Base-by-base conservation (phyloP, 2,113 vertebrate species). In the Cynocephalus volans region DNA sequence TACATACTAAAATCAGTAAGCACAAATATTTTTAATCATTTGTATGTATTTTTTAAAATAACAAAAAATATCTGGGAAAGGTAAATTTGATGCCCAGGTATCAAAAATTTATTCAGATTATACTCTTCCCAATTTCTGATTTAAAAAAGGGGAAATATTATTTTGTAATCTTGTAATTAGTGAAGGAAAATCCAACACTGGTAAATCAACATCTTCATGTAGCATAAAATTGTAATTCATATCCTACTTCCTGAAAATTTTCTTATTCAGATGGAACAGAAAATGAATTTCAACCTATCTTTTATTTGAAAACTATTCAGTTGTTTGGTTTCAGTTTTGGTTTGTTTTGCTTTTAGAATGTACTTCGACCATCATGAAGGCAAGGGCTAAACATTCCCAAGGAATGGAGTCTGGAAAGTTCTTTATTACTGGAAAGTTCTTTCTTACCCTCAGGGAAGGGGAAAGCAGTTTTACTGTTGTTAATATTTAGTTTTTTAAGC, bases 291-390 rank as follows among this genome's bases (percentile, higher is more conserved):
- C 48, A 79, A 58, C 8, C 60, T 87, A 36, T 65, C 26, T 58
- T 90, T 95, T 41, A 79, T 36, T 62, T 86, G 80, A 81, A 93
- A 86, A 86, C 45, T 24, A 80, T 54, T 62, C 67, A 50, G 28
- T 67, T 85, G 67, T 31, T 28, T 2, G 24, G 31, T 87, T 88
- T 88, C 33, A 62, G 54, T 85, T 93, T 85, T 50, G 26, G n/a
- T 67, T 92, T 69, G 6, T 23, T 62, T 23, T 95, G 94, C 33
- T 58, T 60, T 90, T 77, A 31, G 19, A 88, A 94, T 26, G 76
- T 73, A 73, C n/a, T 76, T 56, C 72, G 31, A 87, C 3, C 28
- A 87, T 50, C 36, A 28, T 83, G 12, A 4, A 56, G 19, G 21
- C 6, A 76, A 81, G 24, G 75, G 21, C 26, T 79, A 73, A 94